Percentiles rank a stretch among this genome's conserved stretches.
Conservation (phyloP, 2,797 vertebrate species). For the Lacerta bilineata region DNA sequence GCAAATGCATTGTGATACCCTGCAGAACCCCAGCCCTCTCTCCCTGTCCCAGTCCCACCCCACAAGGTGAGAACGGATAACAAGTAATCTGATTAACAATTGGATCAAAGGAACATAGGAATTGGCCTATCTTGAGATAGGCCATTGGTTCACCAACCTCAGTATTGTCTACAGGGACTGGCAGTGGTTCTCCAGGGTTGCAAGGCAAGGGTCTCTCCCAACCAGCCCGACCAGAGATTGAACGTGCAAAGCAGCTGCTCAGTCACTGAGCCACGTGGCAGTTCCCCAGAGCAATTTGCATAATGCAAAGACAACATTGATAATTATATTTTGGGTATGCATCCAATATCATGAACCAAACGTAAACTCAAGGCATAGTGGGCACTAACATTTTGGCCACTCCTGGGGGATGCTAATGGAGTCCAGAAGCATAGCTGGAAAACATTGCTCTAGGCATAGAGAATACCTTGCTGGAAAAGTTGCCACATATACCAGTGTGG, state of each 20-base stretch:
- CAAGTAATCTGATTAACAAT: too few species aligned
- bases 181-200: too few species aligned
- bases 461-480: not conserved
- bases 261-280: too few species aligned
- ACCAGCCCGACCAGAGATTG: too few species aligned
- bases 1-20: not conserved
- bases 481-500: not conserved
- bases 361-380: not conserved
- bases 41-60: not conserved
- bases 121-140: too few species aligned
- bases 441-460: not conserved
- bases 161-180: too few species aligned
- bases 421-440: not conserved
- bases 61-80: too few species aligned
- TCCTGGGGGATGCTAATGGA: not conserved
- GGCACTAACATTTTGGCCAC: not conserved
- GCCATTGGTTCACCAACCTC: too few species aligned
- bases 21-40: not conserved
- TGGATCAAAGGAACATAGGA: too few species aligned
- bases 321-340: not conserved
- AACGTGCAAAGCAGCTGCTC: too few species aligned
- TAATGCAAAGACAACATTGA: not conserved
- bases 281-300: not conserved
- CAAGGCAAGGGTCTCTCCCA: too few species aligned
- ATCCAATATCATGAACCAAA: not conserved